phyloP scores from a whole-genome alignment of 2,888 invertebrate genomes.

The Athrips mouffetella region DNA sequence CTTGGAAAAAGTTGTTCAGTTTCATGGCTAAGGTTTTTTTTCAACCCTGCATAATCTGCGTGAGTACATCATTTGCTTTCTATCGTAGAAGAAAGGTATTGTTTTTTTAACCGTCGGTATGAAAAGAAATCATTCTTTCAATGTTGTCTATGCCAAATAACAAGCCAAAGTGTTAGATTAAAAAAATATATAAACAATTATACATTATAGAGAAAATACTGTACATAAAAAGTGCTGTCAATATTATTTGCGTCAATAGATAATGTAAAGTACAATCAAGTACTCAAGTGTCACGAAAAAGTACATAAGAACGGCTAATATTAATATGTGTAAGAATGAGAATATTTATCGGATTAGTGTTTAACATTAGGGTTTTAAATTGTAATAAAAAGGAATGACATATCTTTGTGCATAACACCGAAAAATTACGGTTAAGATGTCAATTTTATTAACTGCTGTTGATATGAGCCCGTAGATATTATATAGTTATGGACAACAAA shows the following conservation, averaged over 20 bases:
- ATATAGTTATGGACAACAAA: not conserved
- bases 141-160: conserved; percentile 63
- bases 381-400: conserved; percentile 44
- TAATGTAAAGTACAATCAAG: conserved; percentile 47
- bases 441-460: conserved; percentile 42
- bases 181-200: conserved; percentile 16
- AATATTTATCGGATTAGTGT: conserved; percentile 28
- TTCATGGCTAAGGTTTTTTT: too few relatives aligned
- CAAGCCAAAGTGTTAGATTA: conserved; percentile 55
- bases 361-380: conserved; percentile 26
- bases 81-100: too few relatives aligned
- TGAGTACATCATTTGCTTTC: too few relatives aligned
- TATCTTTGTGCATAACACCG: conserved; percentile 47
- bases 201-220: conserved; percentile 23
- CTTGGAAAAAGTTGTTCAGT: too few relatives aligned
- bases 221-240: conserved; percentile 21
- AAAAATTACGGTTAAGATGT: conserved; percentile 31
- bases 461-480: conserved; percentile 29
- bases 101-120: too few relatives aligned
- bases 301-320: conserved; percentile 28
- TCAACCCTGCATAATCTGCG: too few relatives aligned
- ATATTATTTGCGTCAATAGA: conserved; percentile 36
- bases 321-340: conserved; percentile 27
- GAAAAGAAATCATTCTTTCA: conserved; percentile 26
- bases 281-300: conserved; percentile 48